These are phyloP conservation scores for Odocoileus hemionus DNA, from an alignment of 2,113 vertebrate species.

Conservation along the genomic window DNA sequence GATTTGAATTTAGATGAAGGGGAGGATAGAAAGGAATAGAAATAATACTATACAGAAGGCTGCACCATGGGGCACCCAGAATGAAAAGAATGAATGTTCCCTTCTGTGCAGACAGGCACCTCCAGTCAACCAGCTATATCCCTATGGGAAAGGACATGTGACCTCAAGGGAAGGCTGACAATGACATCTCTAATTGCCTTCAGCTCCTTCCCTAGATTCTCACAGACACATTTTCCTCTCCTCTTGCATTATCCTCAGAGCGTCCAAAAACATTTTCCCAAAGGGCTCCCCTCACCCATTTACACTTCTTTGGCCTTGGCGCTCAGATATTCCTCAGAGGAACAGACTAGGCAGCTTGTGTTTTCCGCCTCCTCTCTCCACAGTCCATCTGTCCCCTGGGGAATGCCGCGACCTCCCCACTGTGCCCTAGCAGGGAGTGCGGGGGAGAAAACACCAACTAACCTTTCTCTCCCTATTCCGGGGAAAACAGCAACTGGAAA, in stretches of 20 bases:
- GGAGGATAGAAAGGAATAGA: not conserved
- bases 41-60: not conserved
- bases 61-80: not conserved
- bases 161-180: not conserved
- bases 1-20: not conserved
- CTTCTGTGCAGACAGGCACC: not conserved
- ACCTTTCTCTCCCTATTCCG: not conserved
- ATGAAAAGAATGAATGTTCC: not conserved
- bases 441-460: not conserved
- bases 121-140: not conserved
- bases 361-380: not conserved
- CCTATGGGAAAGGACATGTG: not conserved
- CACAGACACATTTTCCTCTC: not conserved
- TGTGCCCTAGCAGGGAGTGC: not conserved
- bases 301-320: not conserved
- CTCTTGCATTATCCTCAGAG: not conserved
- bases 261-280: not conserved
- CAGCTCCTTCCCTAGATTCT: not conserved
- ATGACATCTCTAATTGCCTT: not conserved
- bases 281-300: not conserved
- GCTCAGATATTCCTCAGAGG: not conserved
- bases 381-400: not conserved
- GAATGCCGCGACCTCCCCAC: not conserved
- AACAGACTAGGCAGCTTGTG: not conserved
- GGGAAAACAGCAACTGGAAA: not conserved